Evolutionary conservation across 2,888 invertebrate genomes (phyloP).

Genomic region (Callyntrura sp.): DNA sequence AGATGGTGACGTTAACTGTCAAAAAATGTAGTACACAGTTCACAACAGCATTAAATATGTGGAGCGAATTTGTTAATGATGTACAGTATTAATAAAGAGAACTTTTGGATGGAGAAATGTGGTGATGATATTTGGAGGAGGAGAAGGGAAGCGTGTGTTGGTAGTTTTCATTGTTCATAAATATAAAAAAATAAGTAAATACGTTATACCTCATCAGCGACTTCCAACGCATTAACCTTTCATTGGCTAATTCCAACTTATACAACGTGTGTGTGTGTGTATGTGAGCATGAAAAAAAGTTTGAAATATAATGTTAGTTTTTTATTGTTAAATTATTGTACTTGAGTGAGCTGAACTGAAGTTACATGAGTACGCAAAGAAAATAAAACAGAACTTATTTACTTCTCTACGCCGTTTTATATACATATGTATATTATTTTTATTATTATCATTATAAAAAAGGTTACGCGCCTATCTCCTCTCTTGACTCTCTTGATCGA

Average conservation of each 20-base stretch:
- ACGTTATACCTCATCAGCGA: not conserved
- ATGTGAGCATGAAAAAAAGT: slow-evolving; percentile 93
- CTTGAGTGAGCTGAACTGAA: slow-evolving; percentile 58
- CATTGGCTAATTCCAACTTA: slow-evolving; percentile 23
- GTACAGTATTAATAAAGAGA: too few species aligned
- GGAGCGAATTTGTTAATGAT: slow-evolving; percentile 33
- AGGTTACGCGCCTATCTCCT: not conserved
- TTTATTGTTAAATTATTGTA: slow-evolving; percentile 70
- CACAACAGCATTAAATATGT: not conserved
- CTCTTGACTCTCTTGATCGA: not conserved
- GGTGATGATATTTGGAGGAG: slow-evolving; percentile 49
- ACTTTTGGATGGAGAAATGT: not conserved
- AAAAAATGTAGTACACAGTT: slow-evolving; percentile 8
- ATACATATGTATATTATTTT: slow-evolving; percentile 4
- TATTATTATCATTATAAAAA: slow-evolving; percentile 22
- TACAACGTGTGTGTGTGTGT: slow-evolving; percentile 98
- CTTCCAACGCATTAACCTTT: slow-evolving; percentile 27
- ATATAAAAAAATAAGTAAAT: slow-evolving; percentile 42
- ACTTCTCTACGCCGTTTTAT: not conserved
- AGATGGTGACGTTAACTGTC: too few species aligned
- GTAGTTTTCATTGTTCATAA: slow-evolving; percentile 32
- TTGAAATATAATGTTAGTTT: slow-evolving; percentile 70
- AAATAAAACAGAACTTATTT: slow-evolving; percentile 13
- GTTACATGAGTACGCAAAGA: slow-evolving; percentile 33
- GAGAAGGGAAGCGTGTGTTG: slow-evolving; percentile 19